Evolutionary conservation across 2,113 vertebrate genomes (phyloP).

Genomic region (Calidris pygmaea): DNA sequence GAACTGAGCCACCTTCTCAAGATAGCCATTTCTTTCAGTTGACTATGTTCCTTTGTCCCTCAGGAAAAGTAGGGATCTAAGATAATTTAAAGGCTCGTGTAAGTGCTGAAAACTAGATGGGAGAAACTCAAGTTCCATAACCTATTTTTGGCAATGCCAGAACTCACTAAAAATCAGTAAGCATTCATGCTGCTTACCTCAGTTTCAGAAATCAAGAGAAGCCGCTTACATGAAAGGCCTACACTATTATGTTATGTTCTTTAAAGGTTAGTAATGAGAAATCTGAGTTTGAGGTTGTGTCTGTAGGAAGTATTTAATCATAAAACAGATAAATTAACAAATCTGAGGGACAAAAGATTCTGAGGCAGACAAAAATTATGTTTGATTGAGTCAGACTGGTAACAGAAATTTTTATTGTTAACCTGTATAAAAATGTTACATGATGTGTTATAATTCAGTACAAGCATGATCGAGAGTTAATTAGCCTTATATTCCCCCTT

Average conservation of each 20-base stretch:
- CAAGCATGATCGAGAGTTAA: neutral
- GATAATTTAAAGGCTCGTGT: slow-evolving; percentile 7
- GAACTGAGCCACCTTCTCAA: neutral
- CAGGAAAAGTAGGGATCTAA: neutral
- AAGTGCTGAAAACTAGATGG: neutral
- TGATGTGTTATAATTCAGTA: neutral
- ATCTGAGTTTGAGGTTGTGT: neutral
- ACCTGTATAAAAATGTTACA: neutral
- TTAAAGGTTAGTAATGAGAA: slow-evolving; percentile 1
- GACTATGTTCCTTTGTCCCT: neutral
- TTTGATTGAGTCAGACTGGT: neutral
- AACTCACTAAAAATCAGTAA: neutral
- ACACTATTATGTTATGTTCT: neutral
- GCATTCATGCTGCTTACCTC: neutral
- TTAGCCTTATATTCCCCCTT: neutral
- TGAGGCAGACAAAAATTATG: neutral
- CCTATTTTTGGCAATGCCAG: neutral
- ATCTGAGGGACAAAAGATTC: neutral
- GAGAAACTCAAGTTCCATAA: neutral
- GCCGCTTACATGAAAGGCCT: neutral
- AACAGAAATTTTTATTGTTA: neutral
- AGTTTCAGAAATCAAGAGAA: slow-evolving; percentile 1
- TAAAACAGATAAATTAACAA: neutral
- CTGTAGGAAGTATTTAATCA: neutral
- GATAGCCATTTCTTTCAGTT: neutral